phyloP scores from a whole-genome alignment of 2,113 vertebrate genomes.

The Prietella phreatophila region DNA sequence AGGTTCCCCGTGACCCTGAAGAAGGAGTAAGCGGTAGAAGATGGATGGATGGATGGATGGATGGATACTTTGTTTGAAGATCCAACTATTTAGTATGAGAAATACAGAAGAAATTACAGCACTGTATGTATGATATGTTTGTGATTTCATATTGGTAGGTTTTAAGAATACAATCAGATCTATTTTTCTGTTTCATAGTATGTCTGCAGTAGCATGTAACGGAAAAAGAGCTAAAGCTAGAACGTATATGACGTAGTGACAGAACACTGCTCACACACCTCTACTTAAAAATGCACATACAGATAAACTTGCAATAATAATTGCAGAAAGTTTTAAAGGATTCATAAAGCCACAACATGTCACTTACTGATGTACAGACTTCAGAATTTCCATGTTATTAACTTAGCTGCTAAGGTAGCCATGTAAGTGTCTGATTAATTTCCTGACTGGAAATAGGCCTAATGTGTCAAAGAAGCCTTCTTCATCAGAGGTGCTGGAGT shows the following conservation, averaged over 20 bases:
- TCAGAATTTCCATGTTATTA: background rate
- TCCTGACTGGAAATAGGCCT: background rate
- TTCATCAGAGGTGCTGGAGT: slow-evolving; percentile 2
- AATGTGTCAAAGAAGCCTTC: background rate
- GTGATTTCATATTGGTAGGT: background rate
- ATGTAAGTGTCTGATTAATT: background rate
- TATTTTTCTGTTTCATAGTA: background rate
- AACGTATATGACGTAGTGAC: background rate
- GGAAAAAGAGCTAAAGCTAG: too few relatives aligned
- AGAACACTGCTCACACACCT: background rate
- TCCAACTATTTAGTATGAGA: too few relatives aligned
- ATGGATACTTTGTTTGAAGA: too few relatives aligned
- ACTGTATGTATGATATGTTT: background rate
- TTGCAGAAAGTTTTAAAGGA: background rate
- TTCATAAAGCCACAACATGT: background rate
- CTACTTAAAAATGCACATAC: background rate
- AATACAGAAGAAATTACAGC: too few relatives aligned
- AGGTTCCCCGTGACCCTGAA: too few relatives aligned
- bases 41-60: too few relatives aligned
- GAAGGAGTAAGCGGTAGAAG: too few relatives aligned
- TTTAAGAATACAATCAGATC: background rate
- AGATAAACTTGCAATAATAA: background rate
- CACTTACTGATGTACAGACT: background rate
- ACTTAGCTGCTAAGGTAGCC: background rate
- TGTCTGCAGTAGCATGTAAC: background rate